Evolutionary conservation across 2,797 vertebrate genomes (phyloP).

Genomic region (Cygnus olor): DNA sequence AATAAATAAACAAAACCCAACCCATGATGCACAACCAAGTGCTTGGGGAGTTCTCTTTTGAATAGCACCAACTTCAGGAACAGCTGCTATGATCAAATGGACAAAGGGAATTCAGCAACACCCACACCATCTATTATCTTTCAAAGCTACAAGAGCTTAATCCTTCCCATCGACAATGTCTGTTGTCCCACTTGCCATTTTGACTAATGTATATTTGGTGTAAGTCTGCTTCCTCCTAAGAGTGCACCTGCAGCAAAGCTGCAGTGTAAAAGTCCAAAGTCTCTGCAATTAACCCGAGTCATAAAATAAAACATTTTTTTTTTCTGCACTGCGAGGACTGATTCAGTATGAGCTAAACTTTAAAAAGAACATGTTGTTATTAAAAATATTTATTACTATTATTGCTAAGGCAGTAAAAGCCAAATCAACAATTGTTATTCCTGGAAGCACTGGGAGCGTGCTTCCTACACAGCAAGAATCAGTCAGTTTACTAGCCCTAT

Average conservation of each 20-base stretch:
- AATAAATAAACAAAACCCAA: not conserved
- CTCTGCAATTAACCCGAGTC: not conserved
- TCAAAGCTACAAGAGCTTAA: slow-evolving; percentile 67
- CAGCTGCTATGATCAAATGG: slow-evolving; percentile 78
- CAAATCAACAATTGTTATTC: not conserved
- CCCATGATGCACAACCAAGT: slow-evolving; percentile 35
- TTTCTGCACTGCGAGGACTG: accelerated
- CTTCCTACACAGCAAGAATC: not conserved
- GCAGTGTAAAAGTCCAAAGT: not conserved
- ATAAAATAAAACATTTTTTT: not conserved
- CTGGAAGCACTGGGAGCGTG: not conserved
- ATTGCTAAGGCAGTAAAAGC: not conserved
- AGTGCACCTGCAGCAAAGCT: not conserved
- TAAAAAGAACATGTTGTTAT: not conserved
- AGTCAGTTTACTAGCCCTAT: not conserved
- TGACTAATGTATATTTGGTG: not conserved
- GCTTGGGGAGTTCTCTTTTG: slow-evolving; percentile 62
- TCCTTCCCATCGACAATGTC: slow-evolving; percentile 7
- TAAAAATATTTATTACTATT: not conserved
- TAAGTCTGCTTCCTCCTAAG: not conserved
- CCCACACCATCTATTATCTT: slow-evolving; percentile 48
- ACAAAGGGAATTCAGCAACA: slow-evolving; percentile 62
- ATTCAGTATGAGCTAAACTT: not conserved
- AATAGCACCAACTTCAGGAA: slow-evolving; percentile 69
- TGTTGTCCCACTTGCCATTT: not conserved